Evolutionary conservation across 2,113 vertebrate species (phyloP), one percentile per base, ranked within the genome.

Genomic region (Pseudois nayaur): DNA sequence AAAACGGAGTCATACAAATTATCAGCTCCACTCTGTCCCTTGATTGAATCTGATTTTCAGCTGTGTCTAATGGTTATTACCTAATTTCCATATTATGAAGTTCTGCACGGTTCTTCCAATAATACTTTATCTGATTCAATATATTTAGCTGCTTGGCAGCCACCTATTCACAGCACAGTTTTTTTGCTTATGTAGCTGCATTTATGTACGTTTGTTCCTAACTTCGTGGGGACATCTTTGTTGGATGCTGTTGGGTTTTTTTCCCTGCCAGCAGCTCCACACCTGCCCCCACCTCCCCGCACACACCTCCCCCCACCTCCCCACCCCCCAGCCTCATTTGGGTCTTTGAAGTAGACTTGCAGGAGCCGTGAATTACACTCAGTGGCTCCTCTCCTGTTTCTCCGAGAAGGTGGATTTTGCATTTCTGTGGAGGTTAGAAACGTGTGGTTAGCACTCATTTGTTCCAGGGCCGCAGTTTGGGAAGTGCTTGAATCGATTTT

Each of bases 151-250:
- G 36, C 94, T 76, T 54, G 43, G 74, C 59, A 0, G 40, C 40
- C 27, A 3, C 71, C 62, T 25, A 1, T 50, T 91, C 67, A 11
- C 23, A 52, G 23, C 8, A 4, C 48, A 4, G 50, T 6, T 4
- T 23, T 52, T 48, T 15, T 17, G 79, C 97, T n/a, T 14, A 17
- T 4, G 6, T 82, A 2, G 15, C 55, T 33, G 50, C 16, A 1
- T 16, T 33, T 33, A 1, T 5, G 29, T 6, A 0, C 45, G 1
- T 74, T 36, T 15, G 23, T 21, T 25, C 6, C 43, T 15, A 0
- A 3, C 50, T 6, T 5, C 16, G 0, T 1, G 2, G 19, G 0
- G 62, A 23, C 52, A 0, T 29, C 50, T 13, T 2, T 45, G 43
- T 36, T 3, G 6, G 55, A 8, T 6, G 5, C 9, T 5, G 43